phyloP scores from a whole-genome alignment of 2,888 invertebrate genomes.

The Erebia aethiops region DNA sequence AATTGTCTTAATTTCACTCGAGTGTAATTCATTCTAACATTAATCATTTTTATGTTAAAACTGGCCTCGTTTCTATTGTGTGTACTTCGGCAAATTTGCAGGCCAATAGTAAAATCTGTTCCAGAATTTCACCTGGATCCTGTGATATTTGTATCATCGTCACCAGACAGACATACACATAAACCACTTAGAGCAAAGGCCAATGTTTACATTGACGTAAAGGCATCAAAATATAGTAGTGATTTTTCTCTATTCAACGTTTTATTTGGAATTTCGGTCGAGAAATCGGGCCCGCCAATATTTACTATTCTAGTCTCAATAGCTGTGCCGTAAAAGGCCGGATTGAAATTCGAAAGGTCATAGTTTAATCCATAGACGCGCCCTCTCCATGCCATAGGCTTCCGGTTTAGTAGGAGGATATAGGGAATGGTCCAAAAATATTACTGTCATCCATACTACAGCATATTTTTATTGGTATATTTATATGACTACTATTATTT shows the following conservation, averaged over 20 bases:
- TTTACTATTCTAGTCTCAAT: slow-evolving; percentile 4
- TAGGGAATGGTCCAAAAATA: neutral
- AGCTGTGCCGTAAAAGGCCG: neutral
- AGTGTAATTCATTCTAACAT: too few species aligned
- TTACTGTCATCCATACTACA: neutral
- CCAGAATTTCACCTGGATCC: too few species aligned
- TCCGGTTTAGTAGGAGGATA: slow-evolving; percentile 3
- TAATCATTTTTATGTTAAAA: too few species aligned
- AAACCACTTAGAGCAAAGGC: too few species aligned
- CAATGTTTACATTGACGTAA: neutral
- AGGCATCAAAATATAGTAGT: neutral
- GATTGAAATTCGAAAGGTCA: slow-evolving; percentile 11
- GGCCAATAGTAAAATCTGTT: too few species aligned
- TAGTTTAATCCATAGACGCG: neutral
- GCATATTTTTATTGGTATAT: too few species aligned
- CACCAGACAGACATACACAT: too few species aligned
- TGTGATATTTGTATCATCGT: too few species aligned
- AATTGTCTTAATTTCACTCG: neutral
- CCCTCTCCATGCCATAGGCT: neutral
- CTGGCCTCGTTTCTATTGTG: too few species aligned
- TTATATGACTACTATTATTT: too few species aligned
- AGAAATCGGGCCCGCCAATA: neutral
- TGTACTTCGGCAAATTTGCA: too few species aligned
- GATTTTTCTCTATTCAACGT: neutral
- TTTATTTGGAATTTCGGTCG: neutral